A percentile compares a stretch with the other conserved stretches of the same genome.
Conservation (phyloP, 1,140 invertebrate genomes). For the Drosophila tani region DNA sequence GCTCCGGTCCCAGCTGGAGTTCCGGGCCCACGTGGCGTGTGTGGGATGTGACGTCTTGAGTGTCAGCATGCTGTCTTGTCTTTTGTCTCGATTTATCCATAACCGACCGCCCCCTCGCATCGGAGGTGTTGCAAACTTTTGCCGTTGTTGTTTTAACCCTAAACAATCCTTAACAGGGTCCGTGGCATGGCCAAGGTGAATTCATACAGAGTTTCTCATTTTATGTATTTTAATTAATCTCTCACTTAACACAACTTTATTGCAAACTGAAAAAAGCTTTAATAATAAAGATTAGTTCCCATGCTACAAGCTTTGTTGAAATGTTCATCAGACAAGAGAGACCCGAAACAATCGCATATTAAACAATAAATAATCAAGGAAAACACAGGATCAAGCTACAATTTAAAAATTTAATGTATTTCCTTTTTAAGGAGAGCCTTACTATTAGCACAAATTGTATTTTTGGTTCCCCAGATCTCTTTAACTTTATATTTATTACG, state of each 20-base stretch:
- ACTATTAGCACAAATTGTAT: not conserved
- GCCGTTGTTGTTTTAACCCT: not conserved
- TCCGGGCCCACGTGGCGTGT: slow-evolving; percentile 29
- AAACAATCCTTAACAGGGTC: not conserved
- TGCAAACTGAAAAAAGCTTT: not conserved
- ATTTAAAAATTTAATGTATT: too few species aligned
- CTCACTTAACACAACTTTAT: not conserved
- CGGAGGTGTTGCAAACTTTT: slow-evolving; percentile 17
- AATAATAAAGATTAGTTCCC: not conserved
- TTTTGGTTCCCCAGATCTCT: not conserved
- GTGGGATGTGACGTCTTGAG: slow-evolving; percentile 32
- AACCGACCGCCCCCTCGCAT: not conserved
- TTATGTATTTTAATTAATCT: not conserved
- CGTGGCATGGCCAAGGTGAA: not conserved
- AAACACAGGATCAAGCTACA: not conserved
- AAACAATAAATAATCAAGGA: not conserved
- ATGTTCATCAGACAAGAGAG: not conserved
- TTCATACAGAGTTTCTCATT: not conserved
- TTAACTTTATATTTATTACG: not conserved
- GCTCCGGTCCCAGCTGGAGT: slow-evolving; percentile 25
- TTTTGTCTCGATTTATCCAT: slow-evolving; percentile 19
- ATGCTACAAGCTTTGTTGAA: too few species aligned
- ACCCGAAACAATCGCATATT: not conserved
- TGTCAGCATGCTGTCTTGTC: slow-evolving; percentile 21
- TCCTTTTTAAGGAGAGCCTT: too few species aligned